These are phyloP conservation scores for Andrena camellia DNA, from an alignment of 2,888 invertebrate genomes.

Conservation along the genomic window DNA sequence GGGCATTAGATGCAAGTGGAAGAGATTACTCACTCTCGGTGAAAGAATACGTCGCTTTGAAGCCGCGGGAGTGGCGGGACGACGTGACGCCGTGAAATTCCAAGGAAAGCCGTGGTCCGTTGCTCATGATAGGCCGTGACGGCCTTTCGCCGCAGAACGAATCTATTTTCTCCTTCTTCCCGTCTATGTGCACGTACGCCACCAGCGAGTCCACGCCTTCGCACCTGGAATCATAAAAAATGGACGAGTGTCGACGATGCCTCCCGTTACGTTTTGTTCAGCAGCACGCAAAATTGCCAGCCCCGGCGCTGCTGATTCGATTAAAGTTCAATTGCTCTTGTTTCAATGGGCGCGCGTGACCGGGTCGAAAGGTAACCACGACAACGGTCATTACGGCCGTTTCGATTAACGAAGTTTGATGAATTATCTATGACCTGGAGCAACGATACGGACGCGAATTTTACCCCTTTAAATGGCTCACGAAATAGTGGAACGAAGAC, in stretches of 20 bases:
- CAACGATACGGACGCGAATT: background rate
- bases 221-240: constrained; percentile 87
- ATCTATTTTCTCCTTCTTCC: constrained; percentile 94
- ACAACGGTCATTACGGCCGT: constrained; percentile 1
- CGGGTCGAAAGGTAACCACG: constrained; percentile 1
- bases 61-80: constrained; percentile 93
- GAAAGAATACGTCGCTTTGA: constrained; percentile 95
- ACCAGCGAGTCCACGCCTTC: constrained; percentile 92
- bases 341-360: constrained; percentile 15
- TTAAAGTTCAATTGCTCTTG: constrained; percentile 7
- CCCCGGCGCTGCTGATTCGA: background rate
- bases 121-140: constrained; percentile 97
- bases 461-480: background rate
- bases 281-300: background rate
- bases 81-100: constrained; percentile 93
- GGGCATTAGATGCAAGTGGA: background rate
- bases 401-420: constrained; percentile 43
- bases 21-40: constrained; percentile 91
- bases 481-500: background rate
- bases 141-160: constrained; percentile 92
- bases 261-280: constrained; percentile 1
- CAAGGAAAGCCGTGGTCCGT: constrained; percentile 93
- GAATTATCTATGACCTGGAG: constrained; percentile 15
- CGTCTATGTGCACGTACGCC: constrained; percentile 93
- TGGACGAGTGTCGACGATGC: background rate